Percentiles rank a stretch among this genome's conserved stretches.
phyloP scores from a whole-genome alignment of 1,140 invertebrate genomes.

The Penaeus japonicus region DNA sequence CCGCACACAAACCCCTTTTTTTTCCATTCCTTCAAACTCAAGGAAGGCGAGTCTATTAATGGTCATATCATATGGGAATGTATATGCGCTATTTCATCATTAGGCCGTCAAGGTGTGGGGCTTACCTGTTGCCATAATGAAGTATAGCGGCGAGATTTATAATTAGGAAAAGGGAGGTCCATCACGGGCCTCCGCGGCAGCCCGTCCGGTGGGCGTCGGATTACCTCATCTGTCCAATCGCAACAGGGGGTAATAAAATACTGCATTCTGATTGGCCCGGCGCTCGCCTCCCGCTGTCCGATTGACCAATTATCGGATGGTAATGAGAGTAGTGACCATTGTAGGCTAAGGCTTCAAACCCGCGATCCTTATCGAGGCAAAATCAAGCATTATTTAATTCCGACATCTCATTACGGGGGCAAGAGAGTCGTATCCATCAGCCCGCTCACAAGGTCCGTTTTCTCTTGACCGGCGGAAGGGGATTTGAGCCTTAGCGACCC shows the following conservation, averaged over 20 bases:
- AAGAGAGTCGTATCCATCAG: slow-evolving; percentile 40
- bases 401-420: slow-evolving; percentile 48
- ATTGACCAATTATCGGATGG: slow-evolving; percentile 56
- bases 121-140: not conserved
- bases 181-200: not conserved
- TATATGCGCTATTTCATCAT: no score
- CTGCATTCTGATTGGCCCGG: slow-evolving; percentile 42
- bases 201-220: not conserved
- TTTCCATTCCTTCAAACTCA: no score
- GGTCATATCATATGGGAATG: no score
- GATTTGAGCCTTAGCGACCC: not conserved
- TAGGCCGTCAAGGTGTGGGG: not conserved
- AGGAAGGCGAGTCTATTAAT: no score
- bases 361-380: slow-evolving; percentile 30
- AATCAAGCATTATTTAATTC: slow-evolving; percentile 57
- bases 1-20: no score
- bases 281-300: slow-evolving; percentile 33
- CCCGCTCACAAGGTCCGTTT: not conserved
- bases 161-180: not conserved
- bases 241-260: slow-evolving; percentile 53
- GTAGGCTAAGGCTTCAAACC: slow-evolving; percentile 36
- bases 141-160: not conserved
- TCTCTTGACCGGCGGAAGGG: not conserved
- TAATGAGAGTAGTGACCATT: slow-evolving; percentile 44
- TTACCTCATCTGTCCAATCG: slow-evolving; percentile 51